Base-by-base conservation (phyloP, 2,113 vertebrate species). In the Halichoeres trimaculatus region DNA sequence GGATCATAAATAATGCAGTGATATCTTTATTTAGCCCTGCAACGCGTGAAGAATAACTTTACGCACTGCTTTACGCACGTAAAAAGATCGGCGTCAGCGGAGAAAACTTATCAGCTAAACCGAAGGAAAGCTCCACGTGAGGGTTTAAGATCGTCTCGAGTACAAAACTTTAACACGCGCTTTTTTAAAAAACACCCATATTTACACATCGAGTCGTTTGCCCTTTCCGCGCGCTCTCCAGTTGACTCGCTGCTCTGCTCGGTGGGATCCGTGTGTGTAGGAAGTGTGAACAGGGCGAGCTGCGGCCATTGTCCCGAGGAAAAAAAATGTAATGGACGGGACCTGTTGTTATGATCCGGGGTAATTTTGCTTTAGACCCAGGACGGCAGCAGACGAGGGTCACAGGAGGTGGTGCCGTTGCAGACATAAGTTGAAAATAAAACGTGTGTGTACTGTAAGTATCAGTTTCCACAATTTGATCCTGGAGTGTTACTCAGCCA, bases 291-390 rank as follows among this genome's bases (percentile, higher is more conserved):
- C 22, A 60, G 76, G 34, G 76, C 51, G 74, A 91, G 73, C 79
- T 64, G 71, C 74, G 58, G 70, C 83, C 76, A 91, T 88, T 90
- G 84, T 87, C 74, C 83, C 80, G 59, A 74, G 62, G 81, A 69
- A 48, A 52, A 76, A 87, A 85, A 81, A 78, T 85, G 83, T 71
- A 86, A 84, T 82, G 88, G 86, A 87, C 86, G 78, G 81, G 86
- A 93, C 89, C 86, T 91, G 93, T 90, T 92, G 90, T 92, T 91
- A 90, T 91, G 86, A 92, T 91, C 88, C 85, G 73, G 87, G 86
- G 87, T 88, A 82, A 90, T 93, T 93, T 86, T 80, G 74, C 82
- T 81, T 81, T 85, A 88, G 85, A 85, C 70, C 79, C 74, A 69
- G 81, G 83, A 90, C 85, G 68, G 87, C 79, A 89, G 87, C 84